Conservation (phyloP, 2,888 invertebrate genomes). For the Lycophotia porphyrea region DNA sequence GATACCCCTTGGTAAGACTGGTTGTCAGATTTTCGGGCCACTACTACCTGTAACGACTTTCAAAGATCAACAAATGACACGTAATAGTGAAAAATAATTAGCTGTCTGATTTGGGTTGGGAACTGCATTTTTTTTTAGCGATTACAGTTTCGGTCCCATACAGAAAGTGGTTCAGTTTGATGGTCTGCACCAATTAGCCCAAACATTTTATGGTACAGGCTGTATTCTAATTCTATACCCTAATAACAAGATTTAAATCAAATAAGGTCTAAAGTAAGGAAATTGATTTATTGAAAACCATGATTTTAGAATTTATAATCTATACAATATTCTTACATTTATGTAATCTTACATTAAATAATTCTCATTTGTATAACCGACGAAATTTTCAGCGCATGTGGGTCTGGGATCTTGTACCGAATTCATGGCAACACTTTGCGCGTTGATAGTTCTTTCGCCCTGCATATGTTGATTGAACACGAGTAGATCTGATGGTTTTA, state of each 20-base stretch:
- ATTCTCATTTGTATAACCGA: neutral
- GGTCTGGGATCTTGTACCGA: neutral
- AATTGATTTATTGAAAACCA: constrained; percentile 8
- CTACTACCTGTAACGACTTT: no score
- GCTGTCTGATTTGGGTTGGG: neutral
- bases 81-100: neutral
- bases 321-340: neutral
- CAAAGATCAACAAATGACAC: no score
- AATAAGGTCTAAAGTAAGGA: neutral
- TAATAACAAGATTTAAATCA: neutral
- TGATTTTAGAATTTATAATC: neutral
- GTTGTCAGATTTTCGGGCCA: no score
- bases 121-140: neutral
- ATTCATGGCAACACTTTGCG: neutral
- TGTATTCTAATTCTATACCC: neutral
- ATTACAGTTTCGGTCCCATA: neutral
- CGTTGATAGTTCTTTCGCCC: neutral
- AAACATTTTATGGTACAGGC: neutral
- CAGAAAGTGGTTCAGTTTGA: neutral
- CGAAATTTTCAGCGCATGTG: neutral
- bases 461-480: neutral
- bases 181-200: neutral
- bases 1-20: no score
- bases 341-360: neutral
- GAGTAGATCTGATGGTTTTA: constrained; percentile 28